A percentile compares a stretch with the other conserved stretches of the same genome.
phyloP scores from a whole-genome alignment of 2,113 vertebrate species.

The Eulemur macaco region DNA sequence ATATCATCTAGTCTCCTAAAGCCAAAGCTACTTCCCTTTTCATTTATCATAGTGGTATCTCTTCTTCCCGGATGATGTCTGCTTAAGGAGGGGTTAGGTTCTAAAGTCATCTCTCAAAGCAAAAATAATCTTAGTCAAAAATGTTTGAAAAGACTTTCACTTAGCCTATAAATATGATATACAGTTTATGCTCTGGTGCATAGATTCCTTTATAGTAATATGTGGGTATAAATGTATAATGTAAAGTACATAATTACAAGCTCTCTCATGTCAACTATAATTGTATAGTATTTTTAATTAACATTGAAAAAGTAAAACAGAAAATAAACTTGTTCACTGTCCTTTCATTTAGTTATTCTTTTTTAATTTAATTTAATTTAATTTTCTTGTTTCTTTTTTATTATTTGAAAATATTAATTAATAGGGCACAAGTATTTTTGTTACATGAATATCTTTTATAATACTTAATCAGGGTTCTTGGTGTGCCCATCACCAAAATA shows the following conservation, averaged over 20 bases:
- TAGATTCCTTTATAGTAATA: background rate
- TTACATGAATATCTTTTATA: too few relatives aligned
- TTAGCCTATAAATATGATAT: background rate
- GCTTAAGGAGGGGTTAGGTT: background rate
- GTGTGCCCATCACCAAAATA: too few relatives aligned
- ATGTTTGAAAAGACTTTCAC: background rate
- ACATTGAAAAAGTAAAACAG: background rate
- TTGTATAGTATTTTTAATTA: background rate
- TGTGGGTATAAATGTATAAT: background rate
- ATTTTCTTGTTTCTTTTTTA: too few relatives aligned
- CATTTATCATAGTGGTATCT: background rate
- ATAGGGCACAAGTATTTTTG: too few relatives aligned
- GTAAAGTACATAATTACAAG: background rate
- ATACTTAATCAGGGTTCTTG: too few relatives aligned
- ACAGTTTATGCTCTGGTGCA: background rate
- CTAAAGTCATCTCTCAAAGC: background rate
- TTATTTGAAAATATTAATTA: too few relatives aligned
- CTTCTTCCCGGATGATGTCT: background rate
- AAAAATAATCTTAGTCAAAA: background rate
- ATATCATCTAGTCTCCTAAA: background rate
- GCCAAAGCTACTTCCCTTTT: background rate
- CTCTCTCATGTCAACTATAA: background rate
- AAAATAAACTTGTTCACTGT: background rate
- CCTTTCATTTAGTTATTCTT: background rate
- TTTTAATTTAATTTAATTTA: too few relatives aligned